Base-by-base conservation (phyloP, 2,113 vertebrate genomes). In the Pseudonaja textilis region DNA sequence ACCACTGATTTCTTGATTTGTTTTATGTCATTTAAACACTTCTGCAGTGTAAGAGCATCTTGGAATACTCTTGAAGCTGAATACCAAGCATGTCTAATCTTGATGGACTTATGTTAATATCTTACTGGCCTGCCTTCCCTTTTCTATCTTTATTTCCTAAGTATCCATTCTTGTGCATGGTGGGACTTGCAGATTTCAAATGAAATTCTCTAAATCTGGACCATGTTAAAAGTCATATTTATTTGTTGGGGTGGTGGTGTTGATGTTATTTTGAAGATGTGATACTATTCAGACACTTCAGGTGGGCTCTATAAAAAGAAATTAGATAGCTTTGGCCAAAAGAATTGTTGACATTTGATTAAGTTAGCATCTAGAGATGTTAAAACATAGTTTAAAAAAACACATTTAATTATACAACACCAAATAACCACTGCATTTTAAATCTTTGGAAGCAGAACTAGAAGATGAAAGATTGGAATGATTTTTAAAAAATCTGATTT, bases 251-350 rank as follows among this genome's bases (percentile, higher is more conserved):
- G 18, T 45, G 25, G 12, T 2, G n/a, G 47, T 8, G 8, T 47
- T 7, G 6, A 39, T 34, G 4, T 23, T 87, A 39, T 20, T 87
- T 90, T 25, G 25, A 23, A 69, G 55, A 45, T 5, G 34, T 2
- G 54, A 92, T 87, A 57, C 55, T 64, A 56, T 92, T 56, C 29
- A 39, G 54, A 86, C 12, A n/a, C 90, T 23, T 86, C 69, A 87
- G 86, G 86, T 93, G 95, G 93, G 94, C 93, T 61, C 91, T 87
- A 26, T 69, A 34, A 57, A 52, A 57, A 20, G 39, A 45, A 22
- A 26, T 39, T 45, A 54, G 12, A 0, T 93, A 52, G 91, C 14
- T n/a, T 4, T 29, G 1, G 59, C 57, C 0, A 81, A 86, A 91
- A 34, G 18, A 23, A 3, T 0, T 87, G 25, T 42, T 47, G 23